Evolutionary conservation across 1,140 invertebrate genomes (phyloP).

Genomic region (Drosophila bocqueti): DNA sequence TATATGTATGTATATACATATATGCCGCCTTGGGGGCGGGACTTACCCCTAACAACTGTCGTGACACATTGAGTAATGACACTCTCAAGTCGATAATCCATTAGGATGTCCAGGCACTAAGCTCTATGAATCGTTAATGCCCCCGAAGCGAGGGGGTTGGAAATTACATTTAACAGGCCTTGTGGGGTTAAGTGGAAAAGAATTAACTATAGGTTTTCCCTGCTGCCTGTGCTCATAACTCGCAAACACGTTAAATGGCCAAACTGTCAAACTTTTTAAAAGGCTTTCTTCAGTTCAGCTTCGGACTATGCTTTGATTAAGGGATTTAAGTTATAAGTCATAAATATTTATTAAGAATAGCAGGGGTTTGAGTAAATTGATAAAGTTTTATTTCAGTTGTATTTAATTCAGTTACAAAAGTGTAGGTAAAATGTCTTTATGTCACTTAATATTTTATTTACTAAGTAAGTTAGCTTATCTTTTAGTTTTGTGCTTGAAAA

Average conservation of each 20-base stretch:
- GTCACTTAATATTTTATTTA: too few species aligned
- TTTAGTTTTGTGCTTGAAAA: too few species aligned
- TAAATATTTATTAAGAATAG: not conserved
- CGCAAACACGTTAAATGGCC: conserved; percentile 10
- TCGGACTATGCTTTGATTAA: not conserved
- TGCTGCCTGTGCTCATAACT: not conserved
- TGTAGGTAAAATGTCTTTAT: not conserved
- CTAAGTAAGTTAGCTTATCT: not conserved
- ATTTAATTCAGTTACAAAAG: not conserved
- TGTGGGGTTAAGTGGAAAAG: conserved; percentile 7
- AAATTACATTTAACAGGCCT: not conserved
- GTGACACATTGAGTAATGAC: conserved; percentile 77
- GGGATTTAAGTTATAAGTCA: not conserved
- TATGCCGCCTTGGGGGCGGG: not conserved
- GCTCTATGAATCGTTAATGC: conserved; percentile 57
- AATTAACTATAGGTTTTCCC: conserved; percentile 13
- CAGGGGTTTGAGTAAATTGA: not conserved
- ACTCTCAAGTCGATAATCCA: conserved; percentile 65
- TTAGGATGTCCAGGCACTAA: conserved; percentile 33
- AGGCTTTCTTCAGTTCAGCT: not conserved
- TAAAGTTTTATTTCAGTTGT: not conserved
- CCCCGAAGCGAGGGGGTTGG: not conserved
- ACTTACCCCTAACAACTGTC: conserved; percentile 20
- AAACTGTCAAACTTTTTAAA: conserved; percentile 30
- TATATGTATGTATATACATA: not conserved